Conservation (phyloP, 2,113 vertebrate genomes). For the Turnix velox region DNA sequence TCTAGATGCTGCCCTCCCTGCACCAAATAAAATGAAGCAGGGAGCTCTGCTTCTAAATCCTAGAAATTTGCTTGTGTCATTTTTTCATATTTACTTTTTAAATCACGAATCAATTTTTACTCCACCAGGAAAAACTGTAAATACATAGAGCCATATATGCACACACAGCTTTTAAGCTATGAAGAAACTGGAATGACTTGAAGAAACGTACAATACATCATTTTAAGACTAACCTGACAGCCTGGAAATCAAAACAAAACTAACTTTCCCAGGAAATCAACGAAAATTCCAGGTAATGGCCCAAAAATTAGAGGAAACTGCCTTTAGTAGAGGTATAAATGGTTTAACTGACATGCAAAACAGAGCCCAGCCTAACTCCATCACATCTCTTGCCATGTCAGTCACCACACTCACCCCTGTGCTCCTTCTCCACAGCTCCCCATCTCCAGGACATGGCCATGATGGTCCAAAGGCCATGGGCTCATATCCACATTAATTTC, state of each 20-base stretch:
- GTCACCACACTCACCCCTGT: too few species aligned
- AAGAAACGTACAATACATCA: background rate
- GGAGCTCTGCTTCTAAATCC: background rate
- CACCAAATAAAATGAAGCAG: fast-evolving
- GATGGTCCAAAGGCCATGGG: background rate
- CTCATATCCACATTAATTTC: background rate
- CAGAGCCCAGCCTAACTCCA: background rate
- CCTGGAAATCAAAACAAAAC: background rate
- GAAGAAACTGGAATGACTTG: background rate
- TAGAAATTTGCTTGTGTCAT: background rate
- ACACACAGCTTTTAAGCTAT: background rate
- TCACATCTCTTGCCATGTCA: background rate
- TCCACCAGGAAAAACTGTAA: background rate
- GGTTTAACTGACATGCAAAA: background rate
- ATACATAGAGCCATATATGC: background rate
- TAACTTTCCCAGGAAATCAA: background rate
- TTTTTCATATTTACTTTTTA: background rate
- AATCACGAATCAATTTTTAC: background rate
- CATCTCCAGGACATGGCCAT: background rate
- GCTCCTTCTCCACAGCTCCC: background rate
- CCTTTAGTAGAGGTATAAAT: background rate
- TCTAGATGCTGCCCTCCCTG: fast-evolving
- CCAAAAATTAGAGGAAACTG: background rate
- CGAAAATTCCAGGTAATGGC: background rate
- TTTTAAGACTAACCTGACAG: background rate